Base-by-base conservation (phyloP, 2,113 vertebrate genomes). In the Tragulus kanchil region DNA sequence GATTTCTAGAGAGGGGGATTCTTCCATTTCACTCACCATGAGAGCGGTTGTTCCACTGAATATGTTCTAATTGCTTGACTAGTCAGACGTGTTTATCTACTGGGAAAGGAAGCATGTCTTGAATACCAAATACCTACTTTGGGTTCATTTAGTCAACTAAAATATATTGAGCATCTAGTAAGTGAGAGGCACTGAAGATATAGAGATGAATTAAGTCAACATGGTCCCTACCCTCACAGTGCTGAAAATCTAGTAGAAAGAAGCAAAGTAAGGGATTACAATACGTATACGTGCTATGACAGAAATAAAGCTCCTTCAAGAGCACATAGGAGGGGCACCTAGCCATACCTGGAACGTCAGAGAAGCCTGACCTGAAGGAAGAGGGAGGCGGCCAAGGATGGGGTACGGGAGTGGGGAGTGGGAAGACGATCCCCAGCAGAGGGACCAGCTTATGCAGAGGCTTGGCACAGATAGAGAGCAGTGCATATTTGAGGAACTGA, bases 91-190 rank as follows among this genome's bases (percentile, higher is more conserved):
- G 82, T 95, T 96, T 85, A 85, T 88, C 83, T 42, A 54, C 50
- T 73, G 71, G 64, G 52, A 75, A 87, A 26, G 61, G 8, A 94
- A 87, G 31, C 36, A 26, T 12, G 10, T 81, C 61, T 78, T 95
- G 64, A 88, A 90, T 88, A 92, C 52, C 17, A 28, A 84, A 85
- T 69, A 59, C 23, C 28, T 79, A 92, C 81, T 92, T 87, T 87
- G 48, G 50, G 58, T 65, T 93, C 84, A 48, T 83, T 93, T 96
- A 84, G 69, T 97, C 64, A 77, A 50, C 90, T 85, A 87, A 90
- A 85, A 83, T 88, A 78, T 61, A 61, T 73, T 62, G 58, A 94
- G 59, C 78, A 50, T 85, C 62, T 77, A 84, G 25, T 84, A 87
- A 95, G n/a, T 79, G 23, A 95, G 83, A 81, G 59, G 65, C 23